Percentiles rank a stretch among this genome's conserved stretches.
These are phyloP conservation scores for Zoanthus solanderi DNA, from an alignment of 92 coral and sea anemone genomes.

Conservation along the genomic window DNA sequence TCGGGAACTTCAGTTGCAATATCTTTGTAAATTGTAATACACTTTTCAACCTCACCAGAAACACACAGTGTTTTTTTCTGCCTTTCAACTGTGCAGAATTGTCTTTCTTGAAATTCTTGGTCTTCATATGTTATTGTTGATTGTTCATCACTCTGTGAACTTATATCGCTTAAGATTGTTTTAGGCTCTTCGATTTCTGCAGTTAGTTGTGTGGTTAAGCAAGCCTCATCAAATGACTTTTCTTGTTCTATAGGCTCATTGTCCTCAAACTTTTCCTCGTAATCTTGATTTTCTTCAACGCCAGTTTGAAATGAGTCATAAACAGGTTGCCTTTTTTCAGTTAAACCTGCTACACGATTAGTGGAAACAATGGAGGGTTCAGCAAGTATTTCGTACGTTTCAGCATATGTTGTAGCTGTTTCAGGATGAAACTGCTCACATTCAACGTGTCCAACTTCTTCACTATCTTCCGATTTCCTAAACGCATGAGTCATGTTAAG, in stretches of 20 bases:
- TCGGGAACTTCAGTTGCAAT: conserved; percentile 2
- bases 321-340: conserved; percentile 31
- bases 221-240: conserved; percentile 24
- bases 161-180: neutral
- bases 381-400: conserved; percentile 7
- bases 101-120: conserved; percentile 14
- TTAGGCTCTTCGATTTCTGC: conserved; percentile 3
- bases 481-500: conserved; percentile 48
- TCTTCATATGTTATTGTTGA: conserved; percentile 6
- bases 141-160: conserved; percentile 7
- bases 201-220: neutral
- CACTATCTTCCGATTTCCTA: conserved; percentile 19
- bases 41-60: conserved; percentile 37
- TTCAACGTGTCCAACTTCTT: conserved; percentile 16
- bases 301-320: conserved; percentile 33
- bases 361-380: conserved; percentile 11
- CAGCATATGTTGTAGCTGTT: conserved; percentile 7
- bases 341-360: conserved; percentile 3
- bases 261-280: conserved; percentile 17
- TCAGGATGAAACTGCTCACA: neutral
- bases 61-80: neutral
- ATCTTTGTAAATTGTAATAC: conserved; percentile 18
- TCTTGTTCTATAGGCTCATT: conserved; percentile 17
- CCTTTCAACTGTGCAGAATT: neutral
- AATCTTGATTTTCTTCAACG: conserved; percentile 39